These are phyloP conservation scores for Artemia sinica DNA, from an alignment of 2,888 invertebrate genomes.

Conservation along the genomic window DNA sequence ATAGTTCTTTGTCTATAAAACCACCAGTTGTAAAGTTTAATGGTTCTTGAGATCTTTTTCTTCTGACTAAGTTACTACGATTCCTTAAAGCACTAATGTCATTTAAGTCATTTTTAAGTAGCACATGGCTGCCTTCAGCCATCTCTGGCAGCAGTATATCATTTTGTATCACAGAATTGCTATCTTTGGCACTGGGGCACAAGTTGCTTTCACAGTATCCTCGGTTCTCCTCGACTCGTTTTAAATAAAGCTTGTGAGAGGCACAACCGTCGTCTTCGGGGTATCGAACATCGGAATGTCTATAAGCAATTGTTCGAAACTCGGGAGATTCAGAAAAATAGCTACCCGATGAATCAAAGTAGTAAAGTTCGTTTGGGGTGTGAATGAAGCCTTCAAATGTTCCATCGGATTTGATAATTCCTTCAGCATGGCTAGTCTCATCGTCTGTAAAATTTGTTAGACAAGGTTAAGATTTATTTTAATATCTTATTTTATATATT, in stretches of 20 bases:
- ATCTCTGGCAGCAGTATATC: neutral
- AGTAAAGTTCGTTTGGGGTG: slow-evolving; percentile 56
- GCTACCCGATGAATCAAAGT: slow-evolving; percentile 59
- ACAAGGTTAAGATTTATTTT: too few relatives aligned
- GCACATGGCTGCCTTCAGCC: neutral
- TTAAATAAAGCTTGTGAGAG: slow-evolving; percentile 42
- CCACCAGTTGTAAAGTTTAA: neutral
- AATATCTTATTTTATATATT: too few relatives aligned
- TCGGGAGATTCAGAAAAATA: slow-evolving; percentile 33
- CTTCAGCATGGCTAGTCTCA: slow-evolving; percentile 40
- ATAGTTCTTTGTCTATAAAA: slow-evolving; percentile 42
- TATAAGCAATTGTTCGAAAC: slow-evolving; percentile 67
- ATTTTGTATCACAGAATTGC: slow-evolving; percentile 2
- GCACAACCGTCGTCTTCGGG: slow-evolving; percentile 37
- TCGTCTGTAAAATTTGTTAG: too few relatives aligned
- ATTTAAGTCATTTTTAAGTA: neutral
- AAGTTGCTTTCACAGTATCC: slow-evolving; percentile 11
- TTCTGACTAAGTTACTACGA: neutral
- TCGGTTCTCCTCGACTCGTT: slow-evolving; percentile 24
- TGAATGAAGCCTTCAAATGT: slow-evolving; percentile 74
- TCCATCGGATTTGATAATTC: slow-evolving; percentile 66
- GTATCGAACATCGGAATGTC: slow-evolving; percentile 49
- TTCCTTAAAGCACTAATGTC: neutral
- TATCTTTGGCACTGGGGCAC: slow-evolving; percentile 10
- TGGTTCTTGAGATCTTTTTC: slow-evolving; percentile 1